Base-by-base conservation (phyloP, 2,797 vertebrate species). In the Bufotes viridis region DNA sequence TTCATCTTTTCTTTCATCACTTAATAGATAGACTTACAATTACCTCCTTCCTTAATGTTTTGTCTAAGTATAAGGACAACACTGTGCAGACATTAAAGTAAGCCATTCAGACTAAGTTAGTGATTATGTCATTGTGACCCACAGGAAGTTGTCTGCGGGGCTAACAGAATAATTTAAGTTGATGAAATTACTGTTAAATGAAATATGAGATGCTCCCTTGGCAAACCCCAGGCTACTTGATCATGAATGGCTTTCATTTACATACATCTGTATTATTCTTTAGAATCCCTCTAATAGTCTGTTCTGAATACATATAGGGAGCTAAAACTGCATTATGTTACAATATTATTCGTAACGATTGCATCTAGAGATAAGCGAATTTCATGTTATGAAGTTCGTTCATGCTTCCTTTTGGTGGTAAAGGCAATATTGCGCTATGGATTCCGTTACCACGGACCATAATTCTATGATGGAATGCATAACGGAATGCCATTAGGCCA, bases 51-150 rank as follows among this genome's bases (percentile, higher is more conserved):
- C 61, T 78, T 34, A 86, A 69, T 69, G 24, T 79, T 86, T 53
- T 78, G 75, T 79, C 60, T 86, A 78, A 65, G 72, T 26, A 85
- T 53, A 63, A 78, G 74, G 58, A 75, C 53, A 70, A 34, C 72
- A 65, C 76, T 79, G 60, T 88, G 72, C 51, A 88, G 61, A 82
- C 81, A n/a, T 60, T 82, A 61, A 34, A 82, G 51, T 51, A 72
- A 82, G 57, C 34, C 61, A 78, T 86, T 80, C 49, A 82, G 22
- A 82, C 26, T 79, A 78, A 58, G 15, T 65, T n/a, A 70, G 22
- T 60, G 70, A 78, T 84, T 82, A 88, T 78, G 81, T 84, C 81
- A 88, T 65, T 84, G 61, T 83, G 87, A 84, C 81, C 87, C 84
- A 58, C 81, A 88, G 81, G 87, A 88, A 88, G 87, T 78, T 53